Conservation (phyloP, 2,113 vertebrate genomes). For the Canis aureus region DNA sequence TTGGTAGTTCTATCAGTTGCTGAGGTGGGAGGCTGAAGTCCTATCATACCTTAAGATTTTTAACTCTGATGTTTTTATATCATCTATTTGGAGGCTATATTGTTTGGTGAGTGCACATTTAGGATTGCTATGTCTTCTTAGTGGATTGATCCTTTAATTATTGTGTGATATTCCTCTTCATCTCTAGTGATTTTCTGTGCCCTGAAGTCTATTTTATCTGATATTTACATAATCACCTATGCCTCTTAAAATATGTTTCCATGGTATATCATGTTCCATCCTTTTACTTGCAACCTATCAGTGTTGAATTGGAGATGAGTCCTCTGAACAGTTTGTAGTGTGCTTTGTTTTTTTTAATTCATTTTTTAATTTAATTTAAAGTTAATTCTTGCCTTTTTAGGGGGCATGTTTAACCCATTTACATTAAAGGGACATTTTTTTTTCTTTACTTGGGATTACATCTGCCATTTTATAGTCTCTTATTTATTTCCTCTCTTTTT, state of each 20-base stretch:
- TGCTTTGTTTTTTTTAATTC: background rate
- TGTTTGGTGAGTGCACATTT: background rate
- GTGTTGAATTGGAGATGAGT: background rate
- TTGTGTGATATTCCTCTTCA: background rate
- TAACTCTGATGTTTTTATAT: background rate
- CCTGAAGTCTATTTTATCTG: background rate
- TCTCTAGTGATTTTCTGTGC: background rate
- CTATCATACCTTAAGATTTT: background rate
- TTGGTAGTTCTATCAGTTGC: background rate
- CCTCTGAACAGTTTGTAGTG: background rate
- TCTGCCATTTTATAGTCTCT: background rate
- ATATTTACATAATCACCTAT: background rate
- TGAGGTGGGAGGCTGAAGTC: background rate
- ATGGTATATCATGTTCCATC: background rate
- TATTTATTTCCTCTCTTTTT: background rate
- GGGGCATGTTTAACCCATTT: background rate
- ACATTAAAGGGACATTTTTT: background rate
- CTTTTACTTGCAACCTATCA: background rate
- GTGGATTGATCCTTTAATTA: background rate
- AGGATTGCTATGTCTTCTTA: background rate
- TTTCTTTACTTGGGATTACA: background rate
- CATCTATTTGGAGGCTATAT: background rate
- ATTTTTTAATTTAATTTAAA: background rate
- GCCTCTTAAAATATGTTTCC: background rate
- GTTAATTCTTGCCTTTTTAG: background rate